These are phyloP conservation scores for Diacarnus erythraeanus DNA, from an alignment of 37 sponge, comb jelly and placozoan genomes.

Conservation along the genomic window DNA sequence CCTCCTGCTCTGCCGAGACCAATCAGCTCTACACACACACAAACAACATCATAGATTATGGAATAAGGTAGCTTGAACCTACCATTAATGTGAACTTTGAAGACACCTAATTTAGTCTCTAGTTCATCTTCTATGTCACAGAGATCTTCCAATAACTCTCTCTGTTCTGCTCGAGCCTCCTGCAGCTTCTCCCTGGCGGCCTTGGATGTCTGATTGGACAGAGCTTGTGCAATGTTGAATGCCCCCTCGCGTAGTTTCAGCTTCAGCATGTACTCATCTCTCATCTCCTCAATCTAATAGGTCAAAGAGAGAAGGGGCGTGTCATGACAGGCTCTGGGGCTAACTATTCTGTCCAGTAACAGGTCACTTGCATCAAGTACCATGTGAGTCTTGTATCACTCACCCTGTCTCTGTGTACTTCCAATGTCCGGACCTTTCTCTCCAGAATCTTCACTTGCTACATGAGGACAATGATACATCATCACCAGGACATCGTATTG, in stretches of 20 bases:
- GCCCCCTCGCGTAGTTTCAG: conserved; percentile 76
- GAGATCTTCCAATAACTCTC: conserved; percentile 69
- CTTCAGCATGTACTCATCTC: conserved; percentile 65
- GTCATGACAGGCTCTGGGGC: background rate
- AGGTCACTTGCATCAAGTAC: background rate
- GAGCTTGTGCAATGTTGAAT: conserved; percentile 67
- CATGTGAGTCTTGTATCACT: background rate
- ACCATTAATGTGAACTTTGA: conserved; percentile 72
- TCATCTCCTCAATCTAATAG: conserved; percentile 71
- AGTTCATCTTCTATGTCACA: conserved; percentile 83
- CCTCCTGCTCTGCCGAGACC: background rate
- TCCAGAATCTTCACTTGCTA: conserved; percentile 22
- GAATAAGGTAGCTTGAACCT: conserved; percentile 1
- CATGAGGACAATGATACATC: background rate
- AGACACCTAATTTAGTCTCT: conserved; percentile 77
- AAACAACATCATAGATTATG: background rate
- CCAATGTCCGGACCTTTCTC: conserved; percentile 44
- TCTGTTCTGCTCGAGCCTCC: conserved; percentile 66
- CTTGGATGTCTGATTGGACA: conserved; percentile 55
- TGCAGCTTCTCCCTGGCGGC: conserved; percentile 63
- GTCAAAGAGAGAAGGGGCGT: background rate
- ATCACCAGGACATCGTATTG: background rate
- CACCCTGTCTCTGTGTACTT: conserved; percentile 77
- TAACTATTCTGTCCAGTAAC: no score
- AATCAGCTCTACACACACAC: background rate